These are phyloP conservation scores for Mythimna loreyi DNA, from an alignment of 2,888 invertebrate species.

Conservation along the genomic window DNA sequence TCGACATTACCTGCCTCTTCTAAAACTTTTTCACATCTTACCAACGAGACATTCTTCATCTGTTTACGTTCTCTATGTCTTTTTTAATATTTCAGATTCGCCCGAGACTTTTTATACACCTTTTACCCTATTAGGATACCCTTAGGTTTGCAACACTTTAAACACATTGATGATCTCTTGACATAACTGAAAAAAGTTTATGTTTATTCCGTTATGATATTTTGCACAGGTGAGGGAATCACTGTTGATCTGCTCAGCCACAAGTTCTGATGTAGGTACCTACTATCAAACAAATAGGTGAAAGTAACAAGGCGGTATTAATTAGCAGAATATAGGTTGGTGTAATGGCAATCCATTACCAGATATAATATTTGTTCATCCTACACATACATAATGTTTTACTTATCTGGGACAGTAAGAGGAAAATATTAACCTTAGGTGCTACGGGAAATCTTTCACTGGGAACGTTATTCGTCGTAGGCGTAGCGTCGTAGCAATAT, in stretches of 20 bases:
- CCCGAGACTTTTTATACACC: neutral
- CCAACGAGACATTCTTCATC: slow-evolving; percentile 30
- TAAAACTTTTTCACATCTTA: slow-evolving; percentile 51
- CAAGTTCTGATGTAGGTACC: neutral
- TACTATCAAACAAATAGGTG: neutral
- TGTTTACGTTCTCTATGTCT: slow-evolving; percentile 1
- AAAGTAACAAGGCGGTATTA: slow-evolving; percentile 5
- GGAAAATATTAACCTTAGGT: slow-evolving; percentile 2
- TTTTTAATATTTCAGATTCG: slow-evolving; percentile 15
- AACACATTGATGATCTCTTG: slow-evolving; percentile 27
- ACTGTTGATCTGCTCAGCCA: neutral
- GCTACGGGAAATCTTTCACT: neutral
- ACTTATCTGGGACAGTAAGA: neutral
- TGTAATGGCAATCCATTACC: neutral
- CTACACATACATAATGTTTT: neutral
- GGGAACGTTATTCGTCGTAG: neutral
- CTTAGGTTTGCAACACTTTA: slow-evolving; percentile 28
- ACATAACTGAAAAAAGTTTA: slow-evolving; percentile 18
- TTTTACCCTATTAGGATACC: slow-evolving; percentile 23
- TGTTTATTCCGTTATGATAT: too few species aligned
- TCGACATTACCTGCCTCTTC: slow-evolving; percentile 42
- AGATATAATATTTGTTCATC: slow-evolving; percentile 1
- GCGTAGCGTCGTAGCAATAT: slow-evolving; percentile 20
- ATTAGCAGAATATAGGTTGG: slow-evolving; percentile 10
- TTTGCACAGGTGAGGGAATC: neutral